Percentiles rank a stretch among this genome's conserved stretches.
Conservation (phyloP, 1,140 invertebrate species). For the Myzus persicae region DNA sequence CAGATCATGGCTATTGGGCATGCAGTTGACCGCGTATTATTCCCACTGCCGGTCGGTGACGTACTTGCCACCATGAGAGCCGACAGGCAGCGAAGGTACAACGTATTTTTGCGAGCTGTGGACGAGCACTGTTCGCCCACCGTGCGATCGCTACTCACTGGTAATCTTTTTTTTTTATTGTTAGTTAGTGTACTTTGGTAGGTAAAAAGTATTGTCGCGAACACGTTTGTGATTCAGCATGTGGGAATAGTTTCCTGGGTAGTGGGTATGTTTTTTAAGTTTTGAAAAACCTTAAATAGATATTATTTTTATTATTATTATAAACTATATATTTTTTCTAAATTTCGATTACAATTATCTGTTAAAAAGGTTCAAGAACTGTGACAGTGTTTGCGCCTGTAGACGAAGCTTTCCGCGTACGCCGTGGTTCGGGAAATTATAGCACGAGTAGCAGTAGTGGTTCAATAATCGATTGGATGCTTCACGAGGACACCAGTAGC, state of each 20-base stretch:
- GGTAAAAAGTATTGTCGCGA: not conserved
- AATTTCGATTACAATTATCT: not conserved
- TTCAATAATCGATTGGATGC: not conserved
- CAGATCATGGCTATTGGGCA: slow-evolving; percentile 82
- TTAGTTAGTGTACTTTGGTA: not conserved
- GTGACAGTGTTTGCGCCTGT: slow-evolving; percentile 87
- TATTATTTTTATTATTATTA: too few relatives aligned
- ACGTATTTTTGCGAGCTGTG: slow-evolving; percentile 78
- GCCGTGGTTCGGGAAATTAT: slow-evolving; percentile 60
- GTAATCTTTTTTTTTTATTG: slow-evolving; percentile 64
- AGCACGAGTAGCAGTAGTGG: not conserved
- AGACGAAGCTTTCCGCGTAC: slow-evolving; percentile 79
- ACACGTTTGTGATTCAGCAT: not conserved
- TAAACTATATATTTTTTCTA: not conserved
- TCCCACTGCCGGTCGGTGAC: slow-evolving; percentile 84
- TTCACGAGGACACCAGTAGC: not conserved
- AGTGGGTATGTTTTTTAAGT: too few relatives aligned
- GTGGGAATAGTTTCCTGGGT: not conserved
- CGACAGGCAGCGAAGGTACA: slow-evolving; percentile 80
- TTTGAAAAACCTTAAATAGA: not conserved
- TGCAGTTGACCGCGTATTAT: slow-evolving; percentile 86
- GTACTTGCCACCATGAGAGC: slow-evolving; percentile 81
- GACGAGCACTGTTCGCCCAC: slow-evolving; percentile 70
- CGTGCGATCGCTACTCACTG: slow-evolving; percentile 76
- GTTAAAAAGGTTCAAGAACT: slow-evolving; percentile 74